phyloP scores from a whole-genome alignment of 2,888 invertebrate species.

The Agrochola lota region DNA sequence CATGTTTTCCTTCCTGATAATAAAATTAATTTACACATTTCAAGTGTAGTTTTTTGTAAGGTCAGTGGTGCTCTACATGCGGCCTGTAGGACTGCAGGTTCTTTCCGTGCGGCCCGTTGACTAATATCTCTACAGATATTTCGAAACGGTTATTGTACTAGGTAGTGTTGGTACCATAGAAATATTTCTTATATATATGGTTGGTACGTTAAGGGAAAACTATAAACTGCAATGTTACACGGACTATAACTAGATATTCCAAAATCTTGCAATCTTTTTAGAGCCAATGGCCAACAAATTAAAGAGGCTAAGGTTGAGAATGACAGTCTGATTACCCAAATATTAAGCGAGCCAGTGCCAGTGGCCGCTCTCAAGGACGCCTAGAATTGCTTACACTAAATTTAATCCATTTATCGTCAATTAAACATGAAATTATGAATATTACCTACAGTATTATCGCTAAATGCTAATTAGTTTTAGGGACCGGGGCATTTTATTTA shows the following conservation, averaged over 20 bases:
- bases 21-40: conserved; percentile 13
- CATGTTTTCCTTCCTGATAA: conserved; percentile 17
- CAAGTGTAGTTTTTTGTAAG: conserved; percentile 1
- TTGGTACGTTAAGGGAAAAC: not conserved
- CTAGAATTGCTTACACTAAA: conserved; percentile 22
- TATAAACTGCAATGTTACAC: not conserved
- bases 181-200: too few relatives aligned
- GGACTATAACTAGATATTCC: not conserved
- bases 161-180: not conserved
- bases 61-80: conserved; percentile 13
- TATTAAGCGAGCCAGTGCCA: conserved; percentile 23
- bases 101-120: not conserved
- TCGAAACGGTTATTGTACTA: not conserved
- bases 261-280: not conserved
- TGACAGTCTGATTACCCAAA: conserved; percentile 20
- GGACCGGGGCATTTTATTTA: conserved; percentile 34
- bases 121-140: not conserved
- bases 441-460: conserved; percentile 23
- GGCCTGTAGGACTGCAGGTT: not conserved
- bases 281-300: not conserved
- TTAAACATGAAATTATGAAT: conserved; percentile 29
- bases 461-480: conserved; percentile 29
- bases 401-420: conserved; percentile 43
- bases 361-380: conserved; percentile 42
- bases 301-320: conserved; percentile 24